Base-by-base conservation (phyloP, 2,888 invertebrate species). In the Brassicogethes aeneus region DNA sequence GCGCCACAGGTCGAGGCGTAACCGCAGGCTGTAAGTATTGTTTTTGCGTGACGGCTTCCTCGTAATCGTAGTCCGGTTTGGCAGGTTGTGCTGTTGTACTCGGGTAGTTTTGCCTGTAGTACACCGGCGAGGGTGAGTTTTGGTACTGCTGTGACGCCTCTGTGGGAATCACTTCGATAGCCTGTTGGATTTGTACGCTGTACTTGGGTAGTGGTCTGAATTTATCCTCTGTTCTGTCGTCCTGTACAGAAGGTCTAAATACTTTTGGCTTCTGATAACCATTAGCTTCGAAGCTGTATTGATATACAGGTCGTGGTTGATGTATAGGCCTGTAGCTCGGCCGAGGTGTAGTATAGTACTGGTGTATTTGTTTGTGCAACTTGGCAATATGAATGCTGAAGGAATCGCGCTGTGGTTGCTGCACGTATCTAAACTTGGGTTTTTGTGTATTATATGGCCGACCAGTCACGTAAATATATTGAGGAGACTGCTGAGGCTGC, bases 221-320 rank as follows among this genome's bases (percentile, higher is more conserved):
- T 34, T 57, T 53, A 29, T 61, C 55, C 30, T 55, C 45, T 12
- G 47, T 42, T 14, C 44, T 39, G 16, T 47, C 17, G 34, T 56
- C 46, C 29, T 47, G 46, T 15, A 56, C 60, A 1, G 61, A 59
- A 8, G 62, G 55, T 40, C 51, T 52, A 37, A 61, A 61, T 17
- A 42, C 44, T 30, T 51, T 52, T 23, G 45, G 48, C 10, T 69
- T 71, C 47, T 71, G 66, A 44, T 72, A 72, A 49, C 72, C 70
- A 7, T 77, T 72, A 0, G 79, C 74, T 58, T 85, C 79, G 57
- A 80, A 85, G 55, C 79, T 82, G 60, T 80, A 86, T 58, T 85
- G 84, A 59, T 84, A 85, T 3, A 80, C 72, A 1, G 83, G 80
- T 56, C 79, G 75, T 3, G 57, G 56, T 7, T 46, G 44, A 13